phyloP scores from a whole-genome alignment of 2,797 vertebrate species.

The Gallinago stenura region DNA sequence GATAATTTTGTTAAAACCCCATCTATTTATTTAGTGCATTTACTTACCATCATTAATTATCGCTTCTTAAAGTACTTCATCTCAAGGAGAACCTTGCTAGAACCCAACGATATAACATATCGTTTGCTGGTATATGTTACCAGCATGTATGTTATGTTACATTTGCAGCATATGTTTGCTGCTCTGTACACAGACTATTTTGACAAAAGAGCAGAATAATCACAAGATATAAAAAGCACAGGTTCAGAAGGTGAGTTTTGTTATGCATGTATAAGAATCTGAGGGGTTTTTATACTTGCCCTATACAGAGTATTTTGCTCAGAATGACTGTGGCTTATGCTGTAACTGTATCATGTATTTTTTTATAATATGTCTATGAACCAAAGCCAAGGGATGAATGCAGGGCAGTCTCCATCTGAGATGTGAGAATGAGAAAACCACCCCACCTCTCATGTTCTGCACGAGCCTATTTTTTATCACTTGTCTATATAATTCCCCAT shows the following conservation, averaged over 20 bases:
- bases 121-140: neutral
- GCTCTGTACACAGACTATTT: neutral
- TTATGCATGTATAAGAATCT: neutral
- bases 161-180: neutral
- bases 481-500: neutral
- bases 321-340: neutral
- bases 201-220: neutral
- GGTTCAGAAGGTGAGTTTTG: neutral
- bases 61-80: neutral
- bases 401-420: neutral
- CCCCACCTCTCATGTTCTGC: neutral
- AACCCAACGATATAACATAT: neutral
- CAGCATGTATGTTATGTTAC: too few relatives aligned
- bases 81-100: neutral
- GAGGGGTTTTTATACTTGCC: neutral
- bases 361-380: neutral
- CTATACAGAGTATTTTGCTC: neutral
- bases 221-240: neutral
- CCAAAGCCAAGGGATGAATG: neutral
- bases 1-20: neutral
- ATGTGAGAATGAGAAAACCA: neutral
- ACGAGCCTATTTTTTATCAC: neutral
- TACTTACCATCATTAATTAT: neutral
- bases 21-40: conserved; percentile 20
- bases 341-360: neutral